Conservation (phyloP, 2,797 vertebrate species). For the Sebastes matsubarae region DNA sequence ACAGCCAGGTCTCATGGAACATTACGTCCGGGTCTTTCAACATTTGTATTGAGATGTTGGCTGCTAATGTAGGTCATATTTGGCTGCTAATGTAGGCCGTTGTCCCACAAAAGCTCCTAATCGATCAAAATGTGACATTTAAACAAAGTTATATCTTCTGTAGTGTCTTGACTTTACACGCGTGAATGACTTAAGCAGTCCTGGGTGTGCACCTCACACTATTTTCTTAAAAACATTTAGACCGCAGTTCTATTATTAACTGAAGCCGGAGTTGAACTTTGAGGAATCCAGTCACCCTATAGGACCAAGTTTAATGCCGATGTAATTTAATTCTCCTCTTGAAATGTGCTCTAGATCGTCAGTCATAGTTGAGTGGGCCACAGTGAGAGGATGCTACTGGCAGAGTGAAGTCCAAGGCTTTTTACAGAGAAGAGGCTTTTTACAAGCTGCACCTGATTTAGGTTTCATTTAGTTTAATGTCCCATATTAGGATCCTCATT, state of each 20-base stretch:
- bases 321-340: background rate
- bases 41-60: background rate
- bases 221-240: background rate
- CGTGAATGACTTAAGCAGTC: background rate
- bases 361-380: conserved; percentile 6
- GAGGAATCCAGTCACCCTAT: background rate
- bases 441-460: background rate
- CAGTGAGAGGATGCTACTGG: background rate
- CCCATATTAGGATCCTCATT: conserved; percentile 2
- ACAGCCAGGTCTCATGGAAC: conserved; percentile 22
- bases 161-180: conserved; percentile 16
- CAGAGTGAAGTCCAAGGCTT: background rate
- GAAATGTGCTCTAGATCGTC: background rate
- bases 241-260: conserved; percentile 1
- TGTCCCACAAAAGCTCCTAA: background rate
- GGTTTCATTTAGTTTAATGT: conserved; percentile 20
- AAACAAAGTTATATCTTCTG: conserved; percentile 6
- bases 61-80: background rate
- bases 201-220: background rate
- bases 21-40: conserved; percentile 20
- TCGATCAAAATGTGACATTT: conserved; percentile 30
- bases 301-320: background rate
- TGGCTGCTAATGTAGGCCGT: conserved; percentile 3
- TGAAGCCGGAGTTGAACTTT: background rate
- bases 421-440: conserved; percentile 3